Evolutionary conservation across 2,113 vertebrate species (phyloP), one percentile per base, ranked within the genome.

Genomic region (Redunca redunca): DNA sequence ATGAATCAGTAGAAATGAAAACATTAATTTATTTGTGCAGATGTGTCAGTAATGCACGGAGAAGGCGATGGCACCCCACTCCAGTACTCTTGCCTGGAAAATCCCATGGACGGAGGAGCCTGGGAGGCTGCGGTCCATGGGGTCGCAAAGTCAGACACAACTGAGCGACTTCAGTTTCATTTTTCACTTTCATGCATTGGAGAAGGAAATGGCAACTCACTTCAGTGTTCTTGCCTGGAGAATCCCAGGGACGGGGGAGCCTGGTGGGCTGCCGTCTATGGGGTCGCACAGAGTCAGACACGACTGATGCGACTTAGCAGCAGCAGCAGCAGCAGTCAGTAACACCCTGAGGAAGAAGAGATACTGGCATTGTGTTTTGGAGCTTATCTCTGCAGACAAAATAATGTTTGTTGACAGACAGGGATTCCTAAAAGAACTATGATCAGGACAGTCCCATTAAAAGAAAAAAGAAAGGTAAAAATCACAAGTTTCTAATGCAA

Each of bases 131-230:
- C 2, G 15, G 28, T 62, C 28, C 60, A 30, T 62, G 60, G 60
- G 60, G 60, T 62, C 2, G 1, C 28, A 0, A 62, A 62, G 58
- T 62, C 1, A 2, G 58, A 30, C 28, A 7, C 1, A 1, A 62
- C 13, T 15, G 13, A 62, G 58, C 1, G 6, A 30, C 58, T 30
- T 62, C 58, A 62, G 28, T 62, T 7, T 62, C 58, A 14, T 3
- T 62, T 30, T 62, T 62, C 28, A 62, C 58, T 62, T 62, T 1
- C 28, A 15, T 6, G 28, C 28, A 62, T 62, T 62, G 58, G 58
- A 30, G 58, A 62, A 62, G 58, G 28, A 62, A 62, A 62, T 62
- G 6, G 28, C 28, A 62, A 7, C 58, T 28, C 28, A 30, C 60
- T 62, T 13, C 60, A 62, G 28, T 62, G 6, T 62, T 30, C 28